Evolutionary conservation across 2,888 invertebrate species (phyloP), one percentile per base, ranked within the genome.

Genomic region (Gibbula magus): DNA sequence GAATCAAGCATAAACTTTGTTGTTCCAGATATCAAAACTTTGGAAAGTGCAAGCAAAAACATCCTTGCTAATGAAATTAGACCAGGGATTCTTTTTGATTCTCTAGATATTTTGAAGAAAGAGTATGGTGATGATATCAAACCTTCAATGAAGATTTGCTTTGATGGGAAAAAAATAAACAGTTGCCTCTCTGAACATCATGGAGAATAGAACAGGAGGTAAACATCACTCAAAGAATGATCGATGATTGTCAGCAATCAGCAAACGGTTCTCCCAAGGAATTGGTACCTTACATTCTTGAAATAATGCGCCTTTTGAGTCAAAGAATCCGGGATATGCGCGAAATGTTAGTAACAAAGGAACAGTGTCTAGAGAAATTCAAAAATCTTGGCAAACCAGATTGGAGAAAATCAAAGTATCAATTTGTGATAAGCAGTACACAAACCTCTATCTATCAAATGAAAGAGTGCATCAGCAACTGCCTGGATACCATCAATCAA

Each of bases 1-100:
- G 39, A 75, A n/a, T 39, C 78, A 39, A 32, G 22, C 7, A 75
- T 81, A 3, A 81, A 81, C 52, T 76, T 78, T 61, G 45, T 75
- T 1, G 76, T 79, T 3, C 79, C 78, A 13, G 66, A 56, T 52
- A 75, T 75, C 2, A 29, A 29, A 3, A 52, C 32, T 32, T 66
- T 79, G 20, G 4, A 61, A 16, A 61, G 51, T 0, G 73, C 25
- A 56, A 56, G 25, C 25, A 56, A 56, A 10, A 25, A 29, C 56
- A 25, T 56, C 22, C 56, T 56, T 29, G 7, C 56, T 10, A 29
- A 56, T 25, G 25, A 56, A 8, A 56, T 56, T 20, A 29, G 13
- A 56, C 56, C 56, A 56, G 56, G 56, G 13, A n/a, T 56, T 32
- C 1, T 67, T 8, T 52, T 53, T 5, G 70, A 78, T 18, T 18